phyloP scores from a whole-genome alignment of 2,888 invertebrate genomes.

The Brachyopa scutellaris region DNA sequence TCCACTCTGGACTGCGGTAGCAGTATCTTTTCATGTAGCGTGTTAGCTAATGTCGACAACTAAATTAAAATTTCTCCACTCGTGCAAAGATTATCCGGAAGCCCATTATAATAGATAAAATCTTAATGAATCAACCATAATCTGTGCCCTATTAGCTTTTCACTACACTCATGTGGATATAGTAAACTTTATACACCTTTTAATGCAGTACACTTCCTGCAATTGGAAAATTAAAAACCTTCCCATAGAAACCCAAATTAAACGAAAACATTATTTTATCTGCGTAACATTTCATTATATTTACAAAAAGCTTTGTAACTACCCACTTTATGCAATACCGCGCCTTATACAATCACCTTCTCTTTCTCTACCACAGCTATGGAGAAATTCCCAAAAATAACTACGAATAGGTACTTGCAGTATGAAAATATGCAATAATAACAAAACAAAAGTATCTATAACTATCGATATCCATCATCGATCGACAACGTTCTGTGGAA shows the following conservation, averaged over 20 bases:
- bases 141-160: background rate
- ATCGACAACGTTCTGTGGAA: conserved; percentile 26
- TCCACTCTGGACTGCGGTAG: too few species aligned
- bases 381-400: conserved; percentile 10
- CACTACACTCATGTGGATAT: background rate
- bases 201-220: too few species aligned
- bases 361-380: background rate
- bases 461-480: conserved; percentile 26
- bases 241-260: conserved; percentile 6
- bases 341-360: background rate
- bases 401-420: background rate
- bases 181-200: too few species aligned
- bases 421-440: background rate
- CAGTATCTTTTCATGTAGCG: too few species aligned
- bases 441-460: background rate
- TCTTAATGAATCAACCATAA: background rate
- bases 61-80: too few species aligned
- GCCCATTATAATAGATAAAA: background rate
- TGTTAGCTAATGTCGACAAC: too few species aligned
- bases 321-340: background rate
- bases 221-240: background rate
- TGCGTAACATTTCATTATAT: conserved; percentile 22
- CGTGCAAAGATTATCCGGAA: too few species aligned
- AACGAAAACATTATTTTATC: background rate
- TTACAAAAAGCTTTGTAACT: conserved; percentile 4